These are phyloP conservation scores for Samia ricini DNA, from an alignment of 1,140 invertebrate genomes.

Conservation along the genomic window DNA sequence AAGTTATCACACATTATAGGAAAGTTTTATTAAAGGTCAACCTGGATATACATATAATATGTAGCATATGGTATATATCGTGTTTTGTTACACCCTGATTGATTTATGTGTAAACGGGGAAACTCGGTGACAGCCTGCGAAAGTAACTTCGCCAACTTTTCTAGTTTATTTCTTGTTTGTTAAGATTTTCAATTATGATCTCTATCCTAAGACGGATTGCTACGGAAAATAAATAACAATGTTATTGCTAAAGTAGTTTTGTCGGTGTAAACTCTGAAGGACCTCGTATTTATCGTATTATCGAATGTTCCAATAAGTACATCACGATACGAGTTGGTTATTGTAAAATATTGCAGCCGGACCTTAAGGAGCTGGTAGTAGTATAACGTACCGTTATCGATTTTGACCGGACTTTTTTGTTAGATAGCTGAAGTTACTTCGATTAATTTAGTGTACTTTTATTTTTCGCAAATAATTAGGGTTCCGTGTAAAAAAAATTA, in stretches of 20 bases:
- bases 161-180: slow-evolving; percentile 2
- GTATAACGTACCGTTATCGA: too few relatives aligned
- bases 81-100: not conserved
- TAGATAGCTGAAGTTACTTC: too few relatives aligned
- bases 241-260: not conserved
- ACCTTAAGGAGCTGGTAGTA: too few relatives aligned
- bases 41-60: not conserved
- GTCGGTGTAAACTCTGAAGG: not conserved
- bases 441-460: too few relatives aligned
- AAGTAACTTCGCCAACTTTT: slow-evolving; percentile 2
- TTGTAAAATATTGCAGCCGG: too few relatives aligned
- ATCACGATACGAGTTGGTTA: too few relatives aligned
- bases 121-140: not conserved
- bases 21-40: not conserved
- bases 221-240: slow-evolving; percentile 5
- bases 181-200: slow-evolving; percentile 17
- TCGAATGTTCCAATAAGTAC: too few relatives aligned
- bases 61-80: not conserved
- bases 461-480: too few relatives aligned
- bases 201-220: slow-evolving; percentile 1
- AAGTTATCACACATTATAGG: not conserved
- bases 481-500: too few relatives aligned
- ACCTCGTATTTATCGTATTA: not conserved
- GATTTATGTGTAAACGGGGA: not conserved
- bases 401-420: too few relatives aligned